Percentiles rank a stretch among this genome's conserved stretches.
Evolutionary conservation across 2,113 vertebrate genomes (phyloP).

Genomic region (Takifugu bimaculatus): DNA sequence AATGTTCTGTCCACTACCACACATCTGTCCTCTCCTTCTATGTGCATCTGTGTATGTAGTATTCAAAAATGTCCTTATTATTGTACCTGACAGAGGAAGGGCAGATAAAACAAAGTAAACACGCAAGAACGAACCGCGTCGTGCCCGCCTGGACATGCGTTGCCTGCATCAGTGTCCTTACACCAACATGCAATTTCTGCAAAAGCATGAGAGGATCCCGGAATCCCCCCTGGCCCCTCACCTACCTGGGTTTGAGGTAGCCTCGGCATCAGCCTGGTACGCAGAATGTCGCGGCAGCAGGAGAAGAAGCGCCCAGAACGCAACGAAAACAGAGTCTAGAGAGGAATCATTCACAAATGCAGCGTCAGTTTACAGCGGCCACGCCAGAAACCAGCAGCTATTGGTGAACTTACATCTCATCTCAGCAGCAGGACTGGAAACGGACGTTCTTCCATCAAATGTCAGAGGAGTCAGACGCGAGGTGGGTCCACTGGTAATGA

Average conservation of each 20-base stretch:
- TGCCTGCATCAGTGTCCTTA: not conserved
- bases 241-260: constrained; percentile 54
- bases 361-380: not conserved
- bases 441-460: constrained; percentile 29
- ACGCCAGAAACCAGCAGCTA: too few species aligned
- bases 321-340: constrained; percentile 52
- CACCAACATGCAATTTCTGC: not conserved
- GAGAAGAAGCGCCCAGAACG: constrained; percentile 44
- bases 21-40: too few species aligned
- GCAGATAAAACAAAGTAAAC: not conserved
- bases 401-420: constrained; percentile 61
- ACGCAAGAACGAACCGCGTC: too few species aligned
- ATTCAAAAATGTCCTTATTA: too few species aligned
- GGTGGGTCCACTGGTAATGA: not conserved
- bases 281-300: constrained; percentile 37
- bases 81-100: not conserved
- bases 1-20: too few species aligned
- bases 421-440: constrained; percentile 34
- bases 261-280: constrained; percentile 50
- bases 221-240: not conserved
- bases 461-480: not conserved
- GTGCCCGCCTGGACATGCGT: not conserved
- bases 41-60: too few species aligned
- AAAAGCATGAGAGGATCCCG: not conserved
- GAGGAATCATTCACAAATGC: not conserved